phyloP scores from a whole-genome alignment of 2,888 invertebrate species.

The Amaurobius ferox region DNA sequence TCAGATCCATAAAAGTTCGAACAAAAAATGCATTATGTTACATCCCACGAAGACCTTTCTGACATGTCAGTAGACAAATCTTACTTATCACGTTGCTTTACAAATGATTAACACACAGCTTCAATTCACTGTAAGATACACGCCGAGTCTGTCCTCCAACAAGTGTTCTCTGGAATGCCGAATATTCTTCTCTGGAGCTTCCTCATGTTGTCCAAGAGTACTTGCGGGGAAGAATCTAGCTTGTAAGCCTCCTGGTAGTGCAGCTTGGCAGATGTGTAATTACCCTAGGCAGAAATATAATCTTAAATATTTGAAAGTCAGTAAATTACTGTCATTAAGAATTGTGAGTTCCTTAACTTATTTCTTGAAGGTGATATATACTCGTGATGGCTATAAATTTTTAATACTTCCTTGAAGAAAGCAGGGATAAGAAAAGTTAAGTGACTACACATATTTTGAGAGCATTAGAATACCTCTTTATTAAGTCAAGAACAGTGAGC shows the following conservation, averaged over 20 bases:
- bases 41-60: not conserved
- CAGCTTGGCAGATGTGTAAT: constrained; percentile 65
- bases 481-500: too few relatives aligned
- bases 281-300: too few relatives aligned
- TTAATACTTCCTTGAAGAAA: too few relatives aligned
- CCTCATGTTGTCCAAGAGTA: constrained; percentile 72
- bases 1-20: not conserved
- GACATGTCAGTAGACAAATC: not conserved
- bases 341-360: too few relatives aligned
- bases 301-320: too few relatives aligned
- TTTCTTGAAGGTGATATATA: too few relatives aligned
- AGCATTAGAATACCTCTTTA: too few relatives aligned
- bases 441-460: too few relatives aligned
- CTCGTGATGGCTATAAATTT: too few relatives aligned
- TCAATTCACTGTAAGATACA: constrained; percentile 23
- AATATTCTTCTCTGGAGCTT: constrained; percentile 65
- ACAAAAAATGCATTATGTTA: not conserved
- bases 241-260: constrained; percentile 73
- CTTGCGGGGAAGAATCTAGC: constrained; percentile 70
- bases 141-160: constrained; percentile 55
- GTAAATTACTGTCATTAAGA: too few relatives aligned
- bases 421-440: too few relatives aligned
- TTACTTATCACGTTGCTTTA: not conserved
- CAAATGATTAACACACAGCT: too few relatives aligned
- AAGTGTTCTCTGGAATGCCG: constrained; percentile 26